These are phyloP conservation scores for Protosalanx chinensis DNA, from an alignment of 2,797 vertebrate species.

Conservation along the genomic window DNA sequence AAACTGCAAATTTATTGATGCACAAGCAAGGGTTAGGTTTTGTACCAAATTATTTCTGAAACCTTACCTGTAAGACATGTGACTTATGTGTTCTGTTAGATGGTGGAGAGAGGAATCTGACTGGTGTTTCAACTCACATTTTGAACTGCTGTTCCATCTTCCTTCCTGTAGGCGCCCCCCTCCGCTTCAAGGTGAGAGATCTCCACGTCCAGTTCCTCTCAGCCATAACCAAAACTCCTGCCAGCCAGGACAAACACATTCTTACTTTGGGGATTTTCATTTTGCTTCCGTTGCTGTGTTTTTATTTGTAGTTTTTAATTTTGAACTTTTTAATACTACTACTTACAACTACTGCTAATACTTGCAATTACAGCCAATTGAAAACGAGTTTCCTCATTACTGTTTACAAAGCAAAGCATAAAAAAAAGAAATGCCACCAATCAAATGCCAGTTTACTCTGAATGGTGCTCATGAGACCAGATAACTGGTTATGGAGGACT, in stretches of 20 bases:
- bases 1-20: too few species aligned
- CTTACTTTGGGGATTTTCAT: constrained; percentile 54
- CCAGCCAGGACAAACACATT: constrained; percentile 69
- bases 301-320: constrained; percentile 8
- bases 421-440: constrained; percentile 65
- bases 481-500: constrained; percentile 55
- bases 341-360: constrained; percentile 69
- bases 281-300: constrained; percentile 55
- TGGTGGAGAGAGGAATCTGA: too few species aligned
- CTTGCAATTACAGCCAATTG: constrained; percentile 74
- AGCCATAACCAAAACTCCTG: constrained; percentile 85
- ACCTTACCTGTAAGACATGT: too few species aligned
- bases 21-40: too few species aligned
- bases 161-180: constrained; percentile 49
- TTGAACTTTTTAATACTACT: constrained; percentile 38
- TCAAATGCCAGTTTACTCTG: constrained; percentile 70
- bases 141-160: neutral
- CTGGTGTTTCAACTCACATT: too few species aligned
- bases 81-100: neutral
- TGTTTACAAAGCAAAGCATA: constrained; percentile 71
- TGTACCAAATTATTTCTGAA: too few species aligned
- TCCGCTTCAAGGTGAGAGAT: constrained; percentile 66
- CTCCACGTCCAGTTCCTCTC: constrained; percentile 47
- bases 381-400: constrained; percentile 75
- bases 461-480: constrained; percentile 65